phyloP scores from a whole-genome alignment of 2,113 vertebrate genomes.

The Phoenicopterus ruber region DNA sequence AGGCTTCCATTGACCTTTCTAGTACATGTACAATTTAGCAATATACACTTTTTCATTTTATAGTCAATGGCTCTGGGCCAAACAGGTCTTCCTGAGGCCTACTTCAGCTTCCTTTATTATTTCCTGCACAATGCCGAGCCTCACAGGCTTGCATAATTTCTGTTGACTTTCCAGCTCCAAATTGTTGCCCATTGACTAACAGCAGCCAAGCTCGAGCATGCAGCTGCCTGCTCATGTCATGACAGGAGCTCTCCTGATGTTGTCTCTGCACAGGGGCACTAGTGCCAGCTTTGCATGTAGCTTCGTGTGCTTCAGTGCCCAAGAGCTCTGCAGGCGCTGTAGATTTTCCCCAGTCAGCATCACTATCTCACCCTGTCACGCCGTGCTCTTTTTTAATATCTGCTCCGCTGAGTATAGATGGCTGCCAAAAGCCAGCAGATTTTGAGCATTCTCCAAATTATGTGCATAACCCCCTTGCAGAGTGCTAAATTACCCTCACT shows the following conservation, averaged over 20 bases:
- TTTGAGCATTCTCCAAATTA: neutral
- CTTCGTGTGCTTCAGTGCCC: neutral
- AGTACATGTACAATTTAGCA: neutral
- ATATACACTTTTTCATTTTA: neutral
- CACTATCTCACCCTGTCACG: neutral
- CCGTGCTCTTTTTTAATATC: neutral
- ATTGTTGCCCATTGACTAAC: conserved; percentile 17
- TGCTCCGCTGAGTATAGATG: neutral
- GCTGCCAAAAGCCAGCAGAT: neutral
- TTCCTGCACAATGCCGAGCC: neutral
- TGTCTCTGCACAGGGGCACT: neutral
- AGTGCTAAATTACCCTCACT: neutral
- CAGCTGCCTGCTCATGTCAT: neutral
- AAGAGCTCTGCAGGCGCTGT: neutral
- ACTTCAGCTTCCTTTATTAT: neutral
- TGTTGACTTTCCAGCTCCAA: neutral
- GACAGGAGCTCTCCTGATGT: neutral
- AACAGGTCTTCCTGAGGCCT: neutral
- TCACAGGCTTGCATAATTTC: conserved; percentile 3
- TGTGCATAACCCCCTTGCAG: neutral
- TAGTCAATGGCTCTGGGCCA: neutral
- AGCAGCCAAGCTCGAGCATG: neutral
- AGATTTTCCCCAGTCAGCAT: neutral
- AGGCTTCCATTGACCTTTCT: neutral
- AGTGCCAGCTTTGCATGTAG: neutral